Evolutionary conservation across 2,888 invertebrate species (phyloP), one percentile per base, ranked within the genome.

Genomic region (Trisateles emortualis): DNA sequence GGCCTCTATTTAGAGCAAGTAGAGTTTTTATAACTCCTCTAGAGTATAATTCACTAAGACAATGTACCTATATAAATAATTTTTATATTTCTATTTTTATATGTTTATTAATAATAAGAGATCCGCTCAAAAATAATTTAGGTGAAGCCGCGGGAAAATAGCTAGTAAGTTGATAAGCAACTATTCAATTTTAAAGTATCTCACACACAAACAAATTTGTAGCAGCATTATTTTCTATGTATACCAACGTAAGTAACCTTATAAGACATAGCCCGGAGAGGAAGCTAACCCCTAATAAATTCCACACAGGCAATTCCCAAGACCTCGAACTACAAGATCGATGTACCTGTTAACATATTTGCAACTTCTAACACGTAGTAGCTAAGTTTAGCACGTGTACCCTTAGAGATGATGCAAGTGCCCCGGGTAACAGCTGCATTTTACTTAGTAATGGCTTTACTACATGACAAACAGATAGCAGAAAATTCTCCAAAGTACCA

Each of bases 271-370:
- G 39, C 49, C 55, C 45, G 17, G 46, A 32, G 53, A 62, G 69
- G 53, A 47, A 72, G 72, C 72, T 74, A 74, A 55, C 58, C 65
- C 65, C 48, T 77, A 79, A 82, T 80, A 77, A 84, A 82, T 84
- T 81, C 71, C 69, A 74, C 68, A 55, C 57, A 62, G 76, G 74
- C 76, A 76, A 80, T 80, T 74, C 78, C 80, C 57, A 42, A 76
- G 75, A 74, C 68, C 55, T 51, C 65, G 11, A 58, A 54, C 74
- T 73, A 76, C 57, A 68, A 76, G 78, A 82, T 83, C 77, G 79
- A 84, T 84, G 79, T 73, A 81, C 78, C 79, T 84, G 82, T 81
- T 81, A 84, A 63, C 65, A 65, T 65, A 69, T 68, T 71, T 72
- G 59, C 43, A 68, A 62, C 59, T 65, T 62, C 55, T 55, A 67